Conservation (phyloP, 2,797 vertebrate species). For the Gymnodraco acuticeps region DNA sequence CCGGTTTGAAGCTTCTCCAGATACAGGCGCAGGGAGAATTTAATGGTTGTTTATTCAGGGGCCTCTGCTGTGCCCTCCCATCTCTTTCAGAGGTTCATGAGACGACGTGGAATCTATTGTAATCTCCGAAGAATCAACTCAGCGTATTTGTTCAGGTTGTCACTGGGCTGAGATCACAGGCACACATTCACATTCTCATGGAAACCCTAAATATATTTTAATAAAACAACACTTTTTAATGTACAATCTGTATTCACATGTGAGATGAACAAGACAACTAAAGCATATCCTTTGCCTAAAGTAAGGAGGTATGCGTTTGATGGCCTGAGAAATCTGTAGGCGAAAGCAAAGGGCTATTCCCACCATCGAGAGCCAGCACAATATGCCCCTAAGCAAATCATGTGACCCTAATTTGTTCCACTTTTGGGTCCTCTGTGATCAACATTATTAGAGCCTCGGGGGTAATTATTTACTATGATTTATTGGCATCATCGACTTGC, state of each 20-base stretch:
- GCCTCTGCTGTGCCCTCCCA: conserved; percentile 83
- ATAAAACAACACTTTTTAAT: conserved; percentile 26
- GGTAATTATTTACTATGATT: conserved; percentile 40
- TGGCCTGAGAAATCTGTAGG: conserved; percentile 35
- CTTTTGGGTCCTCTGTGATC: conserved; percentile 49
- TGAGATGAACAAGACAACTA: neutral
- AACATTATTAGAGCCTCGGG: conserved; percentile 38
- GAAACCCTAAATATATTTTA: conserved; percentile 52
- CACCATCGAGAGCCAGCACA: conserved; percentile 37
- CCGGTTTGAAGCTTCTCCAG: conserved; percentile 53
- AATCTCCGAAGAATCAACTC: conserved; percentile 84
- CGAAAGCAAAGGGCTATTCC: conserved; percentile 55
- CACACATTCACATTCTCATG: conserved; percentile 55
- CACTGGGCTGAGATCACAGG: conserved; percentile 78
- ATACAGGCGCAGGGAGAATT: conserved; percentile 73
- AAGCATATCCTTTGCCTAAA: conserved; percentile 14
- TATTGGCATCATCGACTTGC: conserved; percentile 31
- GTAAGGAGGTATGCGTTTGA: conserved; percentile 17
- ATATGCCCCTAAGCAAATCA: conserved; percentile 54
- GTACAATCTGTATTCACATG: neutral
- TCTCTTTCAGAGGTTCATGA: conserved; percentile 82
- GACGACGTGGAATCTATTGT: conserved; percentile 86
- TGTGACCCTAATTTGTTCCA: conserved; percentile 71
- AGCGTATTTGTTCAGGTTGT: conserved; percentile 87
- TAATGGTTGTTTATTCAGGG: conserved; percentile 90